These are phyloP conservation scores for Lochmaea capreae DNA, from an alignment of 2,888 invertebrate genomes.

Conservation along the genomic window DNA sequence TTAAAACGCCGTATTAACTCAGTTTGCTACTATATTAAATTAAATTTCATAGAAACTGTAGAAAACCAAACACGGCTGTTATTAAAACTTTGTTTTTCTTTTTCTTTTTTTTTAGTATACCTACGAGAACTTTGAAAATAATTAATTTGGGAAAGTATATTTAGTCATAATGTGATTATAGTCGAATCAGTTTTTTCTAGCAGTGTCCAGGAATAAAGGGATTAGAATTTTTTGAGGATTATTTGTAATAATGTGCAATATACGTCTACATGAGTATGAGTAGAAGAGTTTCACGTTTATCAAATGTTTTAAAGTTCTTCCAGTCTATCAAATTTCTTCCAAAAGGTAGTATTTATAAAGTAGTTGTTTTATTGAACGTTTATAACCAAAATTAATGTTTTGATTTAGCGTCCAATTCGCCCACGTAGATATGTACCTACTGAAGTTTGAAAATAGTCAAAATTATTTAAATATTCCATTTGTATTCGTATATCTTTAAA, in stretches of 20 bases:
- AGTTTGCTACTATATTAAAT: slow-evolving; percentile 24
- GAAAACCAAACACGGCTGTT: background rate
- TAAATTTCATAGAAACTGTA: slow-evolving; percentile 23
- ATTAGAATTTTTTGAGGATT: background rate
- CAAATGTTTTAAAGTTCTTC: too few species aligned
- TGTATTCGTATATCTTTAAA: too few species aligned
- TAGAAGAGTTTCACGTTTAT: background rate
- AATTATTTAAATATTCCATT: too few species aligned
- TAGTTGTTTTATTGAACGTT: too few species aligned
- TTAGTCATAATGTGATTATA: background rate
- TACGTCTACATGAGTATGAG: background rate
- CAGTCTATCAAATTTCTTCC: too few species aligned
- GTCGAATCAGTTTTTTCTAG: background rate
- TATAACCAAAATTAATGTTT: too few species aligned
- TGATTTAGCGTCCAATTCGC: too few species aligned
- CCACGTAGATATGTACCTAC: too few species aligned
- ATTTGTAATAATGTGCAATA: background rate
- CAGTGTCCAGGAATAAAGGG: background rate
- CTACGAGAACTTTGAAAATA: background rate
- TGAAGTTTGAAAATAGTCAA: too few species aligned
- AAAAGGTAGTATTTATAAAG: too few species aligned
- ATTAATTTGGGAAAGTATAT: background rate
- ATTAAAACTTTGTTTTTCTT: background rate
- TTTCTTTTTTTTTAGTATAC: background rate
- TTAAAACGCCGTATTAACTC: slow-evolving; percentile 16